Conservation (phyloP, 1,140 invertebrate genomes). For the Hormaphis cornu region DNA sequence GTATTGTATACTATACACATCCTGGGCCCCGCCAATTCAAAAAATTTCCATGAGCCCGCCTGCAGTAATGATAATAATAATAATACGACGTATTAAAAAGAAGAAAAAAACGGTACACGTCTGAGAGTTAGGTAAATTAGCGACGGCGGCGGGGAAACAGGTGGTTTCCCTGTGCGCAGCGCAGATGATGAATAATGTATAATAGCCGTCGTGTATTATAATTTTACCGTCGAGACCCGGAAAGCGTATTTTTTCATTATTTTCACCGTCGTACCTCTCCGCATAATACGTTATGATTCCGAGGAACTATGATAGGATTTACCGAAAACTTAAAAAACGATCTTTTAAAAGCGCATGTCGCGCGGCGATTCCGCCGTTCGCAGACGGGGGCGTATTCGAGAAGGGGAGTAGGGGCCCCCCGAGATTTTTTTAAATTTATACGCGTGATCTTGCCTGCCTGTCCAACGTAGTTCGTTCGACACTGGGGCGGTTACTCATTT, state of each 20-base stretch:
- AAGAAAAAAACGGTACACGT: slow-evolving; percentile 16
- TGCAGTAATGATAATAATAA: background rate
- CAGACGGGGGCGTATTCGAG: no score
- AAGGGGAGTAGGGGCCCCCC: no score
- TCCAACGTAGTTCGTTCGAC: no score
- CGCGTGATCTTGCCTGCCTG: no score
- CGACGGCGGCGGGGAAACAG: slow-evolving; percentile 23
- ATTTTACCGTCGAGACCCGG: slow-evolving; percentile 9
- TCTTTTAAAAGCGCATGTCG: no score
- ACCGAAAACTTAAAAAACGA: no score
- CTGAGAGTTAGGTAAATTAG: slow-evolving; percentile 30
- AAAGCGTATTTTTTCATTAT: background rate
- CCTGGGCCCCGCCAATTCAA: slow-evolving; percentile 29
- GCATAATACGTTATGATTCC: no score
- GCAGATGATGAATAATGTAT: slow-evolving; percentile 26
- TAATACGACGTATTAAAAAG: background rate
- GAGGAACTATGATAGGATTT: no score
- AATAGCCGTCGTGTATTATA: background rate
- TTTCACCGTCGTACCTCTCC: no score
- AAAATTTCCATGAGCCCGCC: slow-evolving; percentile 11
- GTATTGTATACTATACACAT: slow-evolving; percentile 29
- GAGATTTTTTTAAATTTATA: no score
- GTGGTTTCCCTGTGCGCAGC: slow-evolving; percentile 2
- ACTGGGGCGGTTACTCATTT: no score
- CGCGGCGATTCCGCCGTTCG: no score